Base-by-base conservation (phyloP, 2,113 vertebrate species). In the Pungitius pungitius region DNA sequence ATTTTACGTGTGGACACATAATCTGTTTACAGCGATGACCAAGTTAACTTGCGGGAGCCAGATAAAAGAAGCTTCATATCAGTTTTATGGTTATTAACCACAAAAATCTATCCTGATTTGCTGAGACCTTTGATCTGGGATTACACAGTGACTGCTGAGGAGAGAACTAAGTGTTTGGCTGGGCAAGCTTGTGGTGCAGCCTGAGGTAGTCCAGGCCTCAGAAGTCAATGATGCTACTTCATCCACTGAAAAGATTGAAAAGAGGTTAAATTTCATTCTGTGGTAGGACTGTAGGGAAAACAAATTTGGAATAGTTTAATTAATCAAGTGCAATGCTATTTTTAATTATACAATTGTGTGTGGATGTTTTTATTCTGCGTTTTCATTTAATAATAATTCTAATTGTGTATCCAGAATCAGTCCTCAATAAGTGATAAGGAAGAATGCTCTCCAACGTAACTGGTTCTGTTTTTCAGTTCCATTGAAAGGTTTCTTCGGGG, bases 51-150 rank as follows among this genome's bases (percentile, higher is more conserved):
- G 40, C 8, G 18, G 35, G 33, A 39, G 52, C 17, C 27, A 68
- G 59, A 85, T 83, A 35, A 64, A 80, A 22, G 14, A 75, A 6
- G 33, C 27, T 69, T 80, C 45, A 35, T 59, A 77, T 82, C 33
- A 49, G 37, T 76, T 26, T 49, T 70, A 56, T 73, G 68, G 47
- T 78, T 72, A 42, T 75, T 63, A 70, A 79, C 64, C 82, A 75
- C 77, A 61, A 83, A 69, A 83, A 77, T 79, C 51, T 57, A 45
- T 74, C 42, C 72, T 80, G 81, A 72, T 80, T 85, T 85, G 71
- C 51, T 24, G 26, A 84, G 86, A 90, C 72, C 80, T 89, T 89
- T 90, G 86, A 91, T 91, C 86, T 89, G 67, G 88, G 83, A 91
- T 91, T 90, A 89, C 73, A 90, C 56, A 40, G 73, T 33, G 72